Conservation (phyloP, 2,113 vertebrate genomes). For the Prinia subflava region DNA sequence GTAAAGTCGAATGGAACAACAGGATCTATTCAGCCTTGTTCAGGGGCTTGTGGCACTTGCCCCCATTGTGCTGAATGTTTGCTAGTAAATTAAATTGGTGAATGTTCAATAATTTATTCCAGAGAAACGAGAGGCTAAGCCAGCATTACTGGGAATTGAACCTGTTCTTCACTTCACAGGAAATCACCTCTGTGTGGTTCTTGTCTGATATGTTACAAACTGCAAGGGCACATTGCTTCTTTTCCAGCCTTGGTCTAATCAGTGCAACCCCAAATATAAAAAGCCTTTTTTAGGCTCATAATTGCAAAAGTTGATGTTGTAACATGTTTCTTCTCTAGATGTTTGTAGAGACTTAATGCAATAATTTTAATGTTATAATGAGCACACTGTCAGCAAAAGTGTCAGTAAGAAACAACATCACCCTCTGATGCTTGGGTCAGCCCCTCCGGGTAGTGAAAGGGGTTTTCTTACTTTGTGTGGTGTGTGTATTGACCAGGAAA, state of each 20-base stretch:
- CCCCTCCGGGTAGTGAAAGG: background rate
- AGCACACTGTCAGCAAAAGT: background rate
- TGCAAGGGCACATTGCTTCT: background rate
- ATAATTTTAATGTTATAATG: background rate
- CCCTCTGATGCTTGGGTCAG: background rate
- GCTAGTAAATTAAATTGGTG: fast-evolving
- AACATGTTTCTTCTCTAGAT: background rate
- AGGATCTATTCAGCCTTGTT: background rate
- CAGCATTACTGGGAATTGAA: background rate
- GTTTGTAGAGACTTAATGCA: background rate
- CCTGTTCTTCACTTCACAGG: background rate
- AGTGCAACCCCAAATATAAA: background rate
- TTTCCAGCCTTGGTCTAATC: background rate
- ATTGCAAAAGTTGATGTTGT: background rate
- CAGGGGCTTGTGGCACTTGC: background rate
- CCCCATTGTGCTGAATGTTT: background rate
- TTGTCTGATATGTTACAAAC: background rate
- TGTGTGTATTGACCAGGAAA: background rate
- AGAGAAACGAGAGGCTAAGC: background rate
- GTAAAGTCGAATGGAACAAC: background rate
- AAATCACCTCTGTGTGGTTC: background rate
- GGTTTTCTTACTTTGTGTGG: background rate
- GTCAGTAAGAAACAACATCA: background rate
- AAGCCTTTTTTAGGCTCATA: fast-evolving
- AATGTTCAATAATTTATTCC: background rate